These are phyloP conservation scores for Adelosebastes latens DNA, from an alignment of 2,797 vertebrate species.

Conservation along the genomic window DNA sequence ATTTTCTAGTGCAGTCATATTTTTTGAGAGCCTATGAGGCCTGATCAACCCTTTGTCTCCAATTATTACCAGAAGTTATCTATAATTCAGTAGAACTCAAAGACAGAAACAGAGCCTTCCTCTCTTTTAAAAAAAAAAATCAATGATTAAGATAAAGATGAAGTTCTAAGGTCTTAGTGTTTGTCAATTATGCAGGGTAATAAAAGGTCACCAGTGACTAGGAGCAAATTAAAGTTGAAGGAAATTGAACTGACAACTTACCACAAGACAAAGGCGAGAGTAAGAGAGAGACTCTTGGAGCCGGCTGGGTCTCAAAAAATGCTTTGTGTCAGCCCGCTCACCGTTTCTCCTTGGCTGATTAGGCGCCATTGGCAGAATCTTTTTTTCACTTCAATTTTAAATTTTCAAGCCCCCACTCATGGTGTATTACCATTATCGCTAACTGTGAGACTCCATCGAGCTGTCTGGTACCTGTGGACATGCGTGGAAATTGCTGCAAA, in stretches of 20 bases:
- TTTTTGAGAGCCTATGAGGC: neutral
- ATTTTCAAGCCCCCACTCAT: constrained; percentile 65
- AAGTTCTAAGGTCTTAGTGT: neutral
- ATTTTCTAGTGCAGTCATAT: neutral
- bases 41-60: neutral
- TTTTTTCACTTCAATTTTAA: constrained; percentile 71
- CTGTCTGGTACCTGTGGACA: constrained; percentile 74
- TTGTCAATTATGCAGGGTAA: neutral
- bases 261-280: constrained; percentile 13
- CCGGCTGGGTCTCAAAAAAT: constrained; percentile 2
- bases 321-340: constrained; percentile 43
- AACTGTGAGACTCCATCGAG: constrained; percentile 75
- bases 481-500: constrained; percentile 78
- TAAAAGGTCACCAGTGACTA: neutral
- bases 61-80: neutral
- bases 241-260: neutral
- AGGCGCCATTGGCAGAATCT: constrained; percentile 67
- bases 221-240: neutral
- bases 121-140: neutral
- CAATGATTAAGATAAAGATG: neutral
- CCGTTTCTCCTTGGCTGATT: constrained; percentile 63
- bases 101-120: neutral
- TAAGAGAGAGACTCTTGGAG: constrained; percentile 20
- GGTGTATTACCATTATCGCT: constrained; percentile 74
- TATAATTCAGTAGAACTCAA: neutral